phyloP scores from a whole-genome alignment of 2,113 vertebrate species.

The Carassius auratus region DNA sequence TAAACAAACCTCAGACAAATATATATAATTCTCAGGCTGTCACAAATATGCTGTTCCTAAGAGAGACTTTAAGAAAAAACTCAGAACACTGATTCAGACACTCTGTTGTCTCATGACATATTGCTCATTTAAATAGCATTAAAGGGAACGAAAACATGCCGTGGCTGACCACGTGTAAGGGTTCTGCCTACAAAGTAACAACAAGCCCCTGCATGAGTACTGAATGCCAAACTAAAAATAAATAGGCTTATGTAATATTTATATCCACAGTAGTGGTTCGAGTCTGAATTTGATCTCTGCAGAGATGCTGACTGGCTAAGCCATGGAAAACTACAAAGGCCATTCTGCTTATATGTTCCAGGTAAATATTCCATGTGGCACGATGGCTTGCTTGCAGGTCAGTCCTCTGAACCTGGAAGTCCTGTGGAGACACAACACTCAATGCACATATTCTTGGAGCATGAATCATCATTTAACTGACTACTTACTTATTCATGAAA shows the following conservation, averaged over 20 bases:
- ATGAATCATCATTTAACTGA: neutral
- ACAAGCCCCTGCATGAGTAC: constrained; percentile 8
- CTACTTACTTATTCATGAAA: constrained; percentile 20
- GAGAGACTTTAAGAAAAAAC: neutral
- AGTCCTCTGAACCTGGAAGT: neutral
- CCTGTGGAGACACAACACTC: constrained; percentile 32
- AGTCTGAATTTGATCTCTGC: constrained; percentile 16
- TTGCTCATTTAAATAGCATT: constrained; percentile 33
- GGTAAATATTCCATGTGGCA: constrained; percentile 12
- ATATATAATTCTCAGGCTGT: constrained; percentile 10
- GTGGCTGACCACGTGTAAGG: neutral
- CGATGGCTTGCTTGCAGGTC: neutral
- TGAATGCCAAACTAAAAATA: constrained; percentile 30
- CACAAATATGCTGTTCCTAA: constrained; percentile 20
- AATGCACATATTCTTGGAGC: neutral
- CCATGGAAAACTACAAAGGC: neutral
- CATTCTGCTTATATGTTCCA: constrained; percentile 2
- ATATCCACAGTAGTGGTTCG: constrained; percentile 29
- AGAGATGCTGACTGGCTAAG: neutral
- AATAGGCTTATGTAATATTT: constrained; percentile 24
- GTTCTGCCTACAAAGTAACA: neutral
- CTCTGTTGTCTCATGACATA: constrained; percentile 29
- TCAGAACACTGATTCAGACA: neutral
- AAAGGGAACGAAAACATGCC: constrained; percentile 40
- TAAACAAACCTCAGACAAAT: constrained; percentile 30